Evolutionary conservation across 2,888 invertebrate genomes (phyloP), one percentile per base, ranked within the genome.

Genomic region (Drosophila ustulata): DNA sequence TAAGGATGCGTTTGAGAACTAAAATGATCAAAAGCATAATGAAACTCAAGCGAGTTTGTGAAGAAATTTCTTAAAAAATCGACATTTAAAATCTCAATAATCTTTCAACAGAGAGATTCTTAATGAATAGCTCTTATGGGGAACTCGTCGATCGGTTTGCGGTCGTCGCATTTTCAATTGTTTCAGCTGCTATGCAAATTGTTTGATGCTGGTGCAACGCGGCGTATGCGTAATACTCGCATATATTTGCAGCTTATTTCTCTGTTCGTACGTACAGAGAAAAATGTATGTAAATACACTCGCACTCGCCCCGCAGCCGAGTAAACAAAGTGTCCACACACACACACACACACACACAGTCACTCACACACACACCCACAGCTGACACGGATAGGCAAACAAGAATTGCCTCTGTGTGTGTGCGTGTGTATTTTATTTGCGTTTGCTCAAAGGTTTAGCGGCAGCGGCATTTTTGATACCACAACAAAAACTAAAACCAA

Each of bases 361-460:
- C 18, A 18, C 51, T 45, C 47, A 59, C 39, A 34, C 26, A 34
- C 39, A 45, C 23, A 23, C 45, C 32, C 13, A 56, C 55, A 59
- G 55, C 59, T 66, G 76, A 65, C 58, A 73, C 37, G 62, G 62
- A 77, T 70, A 73, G 62, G 41, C 78, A 73, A 84, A 71, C 63
- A 69, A 51, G 34, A 67, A 58, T 45, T 57, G 70, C 43, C 55
- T 6, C 13, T 41, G 37, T 51, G 57, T 53, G 47, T 59, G 57
- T 57, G 62, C 32, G 61, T 64, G 43, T 56, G 65, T 55, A 70
- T 68, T 82, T 82, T 82, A 82, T 82, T 85, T 83, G 69, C 82
- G 62, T 77, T 82, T 75, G 75, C 68, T 70, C 66, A 84, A 81
- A 81, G 84, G 82, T 62, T 81, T 84, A 70, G 71, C 70, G 80